phyloP scores from a whole-genome alignment of 64 coral and sea anemone species.

The Acropora tenuis region DNA sequence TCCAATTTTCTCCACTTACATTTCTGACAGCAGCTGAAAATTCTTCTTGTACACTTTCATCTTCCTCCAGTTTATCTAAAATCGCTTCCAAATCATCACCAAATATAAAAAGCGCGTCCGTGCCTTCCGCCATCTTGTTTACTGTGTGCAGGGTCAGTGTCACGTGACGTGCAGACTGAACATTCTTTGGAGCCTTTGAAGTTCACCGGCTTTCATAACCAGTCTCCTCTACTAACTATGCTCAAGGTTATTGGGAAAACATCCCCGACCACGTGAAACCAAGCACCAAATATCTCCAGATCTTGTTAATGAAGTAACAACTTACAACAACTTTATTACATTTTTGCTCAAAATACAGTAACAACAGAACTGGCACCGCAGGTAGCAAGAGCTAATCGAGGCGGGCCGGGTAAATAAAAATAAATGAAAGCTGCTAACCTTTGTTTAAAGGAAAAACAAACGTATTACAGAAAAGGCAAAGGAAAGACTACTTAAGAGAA shows the following conservation, averaged over 20 bases:
- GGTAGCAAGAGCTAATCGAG: too few relatives aligned
- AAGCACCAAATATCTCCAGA: not conserved
- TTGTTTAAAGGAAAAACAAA: too few relatives aligned
- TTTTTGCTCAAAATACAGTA: too few relatives aligned
- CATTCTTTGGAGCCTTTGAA: conserved; percentile 44
- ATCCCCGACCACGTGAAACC: not conserved
- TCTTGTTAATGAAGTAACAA: not conserved
- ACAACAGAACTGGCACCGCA: too few relatives aligned
- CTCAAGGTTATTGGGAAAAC: not conserved
- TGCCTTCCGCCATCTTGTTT: conserved; percentile 46
- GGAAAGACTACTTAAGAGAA: too few relatives aligned
- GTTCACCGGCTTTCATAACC: not conserved
- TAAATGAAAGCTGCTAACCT: too few relatives aligned
- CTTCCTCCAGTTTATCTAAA: conserved; percentile 49
- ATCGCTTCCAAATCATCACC: conserved; percentile 43
- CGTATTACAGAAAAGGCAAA: too few relatives aligned
- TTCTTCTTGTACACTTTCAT: conserved; percentile 2
- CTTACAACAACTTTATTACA: too few relatives aligned
- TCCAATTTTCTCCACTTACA: too few relatives aligned
- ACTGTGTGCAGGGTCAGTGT: conserved; percentile 54
- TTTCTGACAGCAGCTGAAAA: too few relatives aligned
- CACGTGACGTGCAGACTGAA: conserved; percentile 53
- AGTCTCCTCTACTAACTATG: too few relatives aligned
- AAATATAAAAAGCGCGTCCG: conserved; percentile 4
- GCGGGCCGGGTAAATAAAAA: too few relatives aligned